A percentile compares a stretch with the other conserved stretches of the same genome.
These are phyloP conservation scores for Sipha flava DNA, from an alignment of 1,140 invertebrate genomes.

Conservation along the genomic window DNA sequence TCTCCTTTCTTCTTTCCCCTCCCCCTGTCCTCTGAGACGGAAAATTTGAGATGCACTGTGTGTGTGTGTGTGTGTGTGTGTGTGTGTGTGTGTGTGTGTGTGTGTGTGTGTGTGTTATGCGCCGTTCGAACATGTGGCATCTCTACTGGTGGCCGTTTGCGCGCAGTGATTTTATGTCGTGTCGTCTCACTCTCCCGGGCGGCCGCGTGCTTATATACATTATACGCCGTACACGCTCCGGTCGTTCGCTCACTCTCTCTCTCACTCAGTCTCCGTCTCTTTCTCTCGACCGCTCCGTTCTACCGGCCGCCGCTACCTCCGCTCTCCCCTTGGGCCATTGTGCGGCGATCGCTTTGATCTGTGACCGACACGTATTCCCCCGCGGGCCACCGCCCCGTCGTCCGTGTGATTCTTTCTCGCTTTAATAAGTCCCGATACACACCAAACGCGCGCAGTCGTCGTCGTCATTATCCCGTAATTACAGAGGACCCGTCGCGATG, in stretches of 20 bases:
- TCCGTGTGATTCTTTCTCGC: constrained; percentile 22
- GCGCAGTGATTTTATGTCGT: neutral
- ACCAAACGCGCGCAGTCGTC: neutral
- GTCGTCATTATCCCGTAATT: constrained; percentile 32
- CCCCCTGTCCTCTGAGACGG: no score
- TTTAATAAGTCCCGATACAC: constrained; percentile 30
- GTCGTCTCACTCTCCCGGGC: neutral
- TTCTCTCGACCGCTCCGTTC: neutral
- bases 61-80: no score
- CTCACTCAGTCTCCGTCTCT: no score
- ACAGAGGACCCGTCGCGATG: constrained; percentile 17
- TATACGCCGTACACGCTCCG: neutral
- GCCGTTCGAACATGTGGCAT: no score
- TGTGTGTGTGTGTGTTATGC: no score
- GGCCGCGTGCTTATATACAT: no score
- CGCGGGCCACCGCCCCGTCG: neutral
- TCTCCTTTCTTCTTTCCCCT: no score
- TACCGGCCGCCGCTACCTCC: neutral
- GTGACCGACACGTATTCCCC: constrained; percentile 25
- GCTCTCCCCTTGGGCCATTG: constrained; percentile 16
- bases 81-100: no score
- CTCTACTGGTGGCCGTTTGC: constrained; percentile 20
- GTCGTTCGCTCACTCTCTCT: no score
- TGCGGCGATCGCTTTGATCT: constrained; percentile 30
- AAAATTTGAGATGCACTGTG: constrained; percentile 13